Conservation (phyloP, 2,797 vertebrate genomes). For the Liasis olivaceus region DNA sequence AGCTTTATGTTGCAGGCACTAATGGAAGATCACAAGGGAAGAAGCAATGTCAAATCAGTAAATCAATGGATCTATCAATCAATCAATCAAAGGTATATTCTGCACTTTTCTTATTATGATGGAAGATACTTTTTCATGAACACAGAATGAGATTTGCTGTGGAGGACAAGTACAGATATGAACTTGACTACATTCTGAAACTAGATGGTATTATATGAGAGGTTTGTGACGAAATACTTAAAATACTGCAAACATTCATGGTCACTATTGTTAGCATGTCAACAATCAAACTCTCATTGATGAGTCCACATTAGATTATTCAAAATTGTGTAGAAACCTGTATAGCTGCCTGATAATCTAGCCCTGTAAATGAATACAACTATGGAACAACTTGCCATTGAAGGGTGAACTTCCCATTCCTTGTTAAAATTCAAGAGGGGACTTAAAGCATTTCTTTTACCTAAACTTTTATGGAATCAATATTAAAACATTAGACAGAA, state of each 20-base stretch:
- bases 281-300: neutral
- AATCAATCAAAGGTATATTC: neutral
- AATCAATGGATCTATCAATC: neutral
- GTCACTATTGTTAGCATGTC: neutral
- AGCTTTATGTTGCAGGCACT: slow-evolving; percentile 93
- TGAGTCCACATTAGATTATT: neutral
- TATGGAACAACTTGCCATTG: neutral
- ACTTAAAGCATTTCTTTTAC: neutral
- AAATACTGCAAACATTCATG: neutral
- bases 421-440: neutral
- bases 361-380: neutral
- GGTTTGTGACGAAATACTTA: neutral
- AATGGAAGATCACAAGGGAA: slow-evolving; percentile 60
- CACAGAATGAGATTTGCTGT: neutral
- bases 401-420: neutral
- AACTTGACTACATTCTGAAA: neutral
- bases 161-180: neutral
- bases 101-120: neutral
- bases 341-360: too few species aligned
- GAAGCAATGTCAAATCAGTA: slow-evolving; percentile 11
- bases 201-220: neutral
- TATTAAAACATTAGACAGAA: neutral
- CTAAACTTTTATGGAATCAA: neutral
- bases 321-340: neutral
- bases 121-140: neutral